Percentiles rank a stretch among this genome's conserved stretches.
phyloP scores from a whole-genome alignment of 92 coral and sea anemone species.

The Metridium senile region DNA sequence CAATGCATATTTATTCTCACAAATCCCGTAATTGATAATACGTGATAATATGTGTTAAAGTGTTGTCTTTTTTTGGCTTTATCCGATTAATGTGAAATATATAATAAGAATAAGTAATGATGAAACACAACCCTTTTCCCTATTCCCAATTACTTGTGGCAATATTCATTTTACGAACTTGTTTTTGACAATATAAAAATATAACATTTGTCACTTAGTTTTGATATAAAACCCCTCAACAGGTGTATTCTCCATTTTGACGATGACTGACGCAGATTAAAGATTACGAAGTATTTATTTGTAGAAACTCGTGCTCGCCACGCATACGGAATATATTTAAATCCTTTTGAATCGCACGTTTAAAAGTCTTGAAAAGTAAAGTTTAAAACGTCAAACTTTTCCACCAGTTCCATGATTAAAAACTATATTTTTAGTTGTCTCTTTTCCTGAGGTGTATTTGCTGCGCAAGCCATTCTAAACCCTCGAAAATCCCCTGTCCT shows the following conservation, averaged over 20 bases:
- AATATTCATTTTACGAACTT: not conserved
- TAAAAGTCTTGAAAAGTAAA: not conserved
- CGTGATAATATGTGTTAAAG: too few relatives aligned
- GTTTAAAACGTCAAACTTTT: not conserved
- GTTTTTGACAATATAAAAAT: not conserved
- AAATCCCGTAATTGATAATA: too few relatives aligned
- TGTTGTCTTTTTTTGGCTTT: too few relatives aligned
- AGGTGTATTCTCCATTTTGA: too few relatives aligned
- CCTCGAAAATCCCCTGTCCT: slow-evolving; percentile 95
- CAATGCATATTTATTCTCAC: too few relatives aligned
- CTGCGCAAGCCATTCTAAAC: slow-evolving; percentile 92
- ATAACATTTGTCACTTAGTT: not conserved
- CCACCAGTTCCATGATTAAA: slow-evolving; percentile 8
- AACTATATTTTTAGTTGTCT: not conserved
- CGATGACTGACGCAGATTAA: too few relatives aligned
- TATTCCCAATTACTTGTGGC: not conserved
- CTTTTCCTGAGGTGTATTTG: slow-evolving; percentile 71
- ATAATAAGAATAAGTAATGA: too few relatives aligned
- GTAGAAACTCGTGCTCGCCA: too few relatives aligned
- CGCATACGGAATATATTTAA: too few relatives aligned
- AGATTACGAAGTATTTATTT: too few relatives aligned
- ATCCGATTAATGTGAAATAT: too few relatives aligned
- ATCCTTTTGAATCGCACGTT: not conserved
- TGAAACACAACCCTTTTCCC: not conserved
- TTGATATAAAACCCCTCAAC: not conserved